These are phyloP conservation scores for Andrena hattorfiana DNA, from an alignment of 2,888 invertebrate species.

Conservation along the genomic window DNA sequence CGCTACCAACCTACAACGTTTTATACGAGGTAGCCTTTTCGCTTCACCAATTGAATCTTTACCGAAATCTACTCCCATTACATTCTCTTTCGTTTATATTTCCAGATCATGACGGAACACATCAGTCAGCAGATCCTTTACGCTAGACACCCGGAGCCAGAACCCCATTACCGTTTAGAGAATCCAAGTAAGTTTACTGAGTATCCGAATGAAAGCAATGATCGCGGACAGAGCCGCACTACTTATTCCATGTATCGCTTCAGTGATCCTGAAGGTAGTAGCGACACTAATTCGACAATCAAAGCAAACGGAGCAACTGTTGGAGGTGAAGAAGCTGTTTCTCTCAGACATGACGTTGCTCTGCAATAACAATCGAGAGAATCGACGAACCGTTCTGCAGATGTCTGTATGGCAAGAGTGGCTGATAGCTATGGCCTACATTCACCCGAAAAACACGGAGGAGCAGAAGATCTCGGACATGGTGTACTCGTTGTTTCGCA, in stretches of 20 bases:
- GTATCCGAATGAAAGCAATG: background rate
- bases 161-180: conserved; percentile 97
- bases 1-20: conserved; percentile 98
- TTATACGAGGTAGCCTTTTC: conserved; percentile 92
- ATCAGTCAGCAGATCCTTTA: conserved; percentile 98
- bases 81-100: conserved; percentile 12
- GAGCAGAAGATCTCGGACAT: conserved; percentile 99
- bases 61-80: background rate
- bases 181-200: conserved; percentile 94
- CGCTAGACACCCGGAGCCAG: conserved; percentile 97
- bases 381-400: conserved; percentile 97
- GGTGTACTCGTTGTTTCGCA: conserved; percentile 98
- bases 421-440: conserved; percentile 99
- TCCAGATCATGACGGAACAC: conserved; percentile 96
- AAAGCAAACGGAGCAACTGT: conserved; percentile 95
- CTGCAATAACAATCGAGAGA: conserved; percentile 98
- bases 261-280: conserved; percentile 99
- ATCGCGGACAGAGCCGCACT: too few species aligned
- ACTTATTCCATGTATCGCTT: conserved; percentile 71
- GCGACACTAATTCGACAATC: conserved; percentile 98
- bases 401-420: conserved; percentile 99
- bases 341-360: conserved; percentile 99
- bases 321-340: conserved; percentile 98
- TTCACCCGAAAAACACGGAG: conserved; percentile 97
- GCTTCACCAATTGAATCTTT: background rate